A percentile compares a stretch with the other conserved stretches of the same genome.
Conservation (phyloP, 2,888 invertebrate genomes). For the Acronicta leporina region DNA sequence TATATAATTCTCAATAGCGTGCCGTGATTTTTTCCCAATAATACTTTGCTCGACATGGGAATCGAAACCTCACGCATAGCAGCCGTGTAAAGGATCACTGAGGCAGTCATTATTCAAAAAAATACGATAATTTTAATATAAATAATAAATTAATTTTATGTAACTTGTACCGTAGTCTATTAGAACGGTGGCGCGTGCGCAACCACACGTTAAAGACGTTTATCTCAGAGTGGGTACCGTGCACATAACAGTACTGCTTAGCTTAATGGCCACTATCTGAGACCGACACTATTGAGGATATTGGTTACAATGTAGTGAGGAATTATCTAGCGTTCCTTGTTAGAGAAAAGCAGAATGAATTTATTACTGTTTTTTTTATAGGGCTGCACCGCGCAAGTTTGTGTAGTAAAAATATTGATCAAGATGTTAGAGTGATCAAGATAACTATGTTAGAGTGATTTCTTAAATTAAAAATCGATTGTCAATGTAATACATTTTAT, state of each 20-base stretch:
- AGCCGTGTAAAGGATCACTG: no score
- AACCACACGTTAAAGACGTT: slow-evolving; percentile 57
- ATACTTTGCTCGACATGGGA: no score
- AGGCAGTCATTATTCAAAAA: no score
- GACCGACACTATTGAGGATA: slow-evolving; percentile 42
- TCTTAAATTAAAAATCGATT: no score
- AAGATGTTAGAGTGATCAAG: no score
- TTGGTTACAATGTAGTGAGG: slow-evolving; percentile 23
- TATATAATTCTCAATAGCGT: no score
- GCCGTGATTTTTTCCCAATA: no score
- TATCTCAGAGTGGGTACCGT: slow-evolving; percentile 60
- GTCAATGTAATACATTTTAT: no score
- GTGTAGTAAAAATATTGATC: no score
- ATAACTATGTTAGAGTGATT: no score
- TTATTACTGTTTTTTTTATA: slow-evolving; percentile 16
- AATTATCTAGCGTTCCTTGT: slow-evolving; percentile 25
- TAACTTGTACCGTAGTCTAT: slow-evolving; percentile 35
- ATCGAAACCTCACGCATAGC: no score
- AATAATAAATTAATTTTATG: slow-evolving; percentile 10
- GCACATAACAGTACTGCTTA: slow-evolving; percentile 63
- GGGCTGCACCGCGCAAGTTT: no score
- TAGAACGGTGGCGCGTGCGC: slow-evolving; percentile 62
- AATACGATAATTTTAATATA: neutral
- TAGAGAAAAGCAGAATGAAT: slow-evolving; percentile 18
- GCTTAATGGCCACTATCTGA: slow-evolving; percentile 63